phyloP scores from a whole-genome alignment of 2,888 invertebrate genomes.

The Apoderus coryli region DNA sequence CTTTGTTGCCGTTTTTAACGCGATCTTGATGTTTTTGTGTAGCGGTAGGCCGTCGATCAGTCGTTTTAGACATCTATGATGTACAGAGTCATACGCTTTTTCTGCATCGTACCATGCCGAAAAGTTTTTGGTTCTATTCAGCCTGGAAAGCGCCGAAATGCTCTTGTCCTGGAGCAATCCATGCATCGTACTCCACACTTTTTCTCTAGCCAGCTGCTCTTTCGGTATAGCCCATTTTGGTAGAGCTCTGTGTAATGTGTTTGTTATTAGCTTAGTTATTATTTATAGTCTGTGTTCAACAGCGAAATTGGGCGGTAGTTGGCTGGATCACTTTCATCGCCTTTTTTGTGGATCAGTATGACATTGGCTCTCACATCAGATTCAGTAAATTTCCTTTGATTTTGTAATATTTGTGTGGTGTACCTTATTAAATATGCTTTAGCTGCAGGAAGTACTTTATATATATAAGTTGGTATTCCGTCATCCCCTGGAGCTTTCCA shows the following conservation, averaged over 20 bases:
- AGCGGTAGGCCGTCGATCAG: conserved; percentile 12
- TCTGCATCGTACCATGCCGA: conserved; percentile 17
- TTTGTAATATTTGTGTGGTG: conserved; percentile 2
- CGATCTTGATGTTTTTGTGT: conserved; percentile 7
- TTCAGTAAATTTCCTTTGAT: conserved; percentile 7
- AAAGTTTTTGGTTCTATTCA: conserved; percentile 10
- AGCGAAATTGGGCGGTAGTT: conserved; percentile 21
- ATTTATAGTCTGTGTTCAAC: conserved; percentile 21
- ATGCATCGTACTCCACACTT: conserved; percentile 19
- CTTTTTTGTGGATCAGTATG: conserved; percentile 20
- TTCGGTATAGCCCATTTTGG: conserved; percentile 14
- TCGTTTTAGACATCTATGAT: conserved; percentile 12
- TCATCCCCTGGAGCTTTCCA: conserved; percentile 15
- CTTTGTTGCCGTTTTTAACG: conserved; percentile 5
- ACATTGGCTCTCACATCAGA: conserved; percentile 17
- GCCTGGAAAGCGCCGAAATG: conserved; percentile 13
- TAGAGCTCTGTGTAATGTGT: conserved; percentile 10
- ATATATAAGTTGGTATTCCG: conserved; percentile 13
- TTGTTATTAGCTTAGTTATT: conserved; percentile 15
- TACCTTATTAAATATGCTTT: conserved; percentile 9
- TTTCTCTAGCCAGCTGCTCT: conserved; percentile 15
- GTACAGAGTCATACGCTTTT: conserved; percentile 12
- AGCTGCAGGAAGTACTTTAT: conserved; percentile 14
- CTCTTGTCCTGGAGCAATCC: conserved; percentile 18
- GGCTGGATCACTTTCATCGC: conserved; percentile 16